Base-by-base conservation (phyloP, 2,888 invertebrate species). In the Himalopsyche japonica region DNA sequence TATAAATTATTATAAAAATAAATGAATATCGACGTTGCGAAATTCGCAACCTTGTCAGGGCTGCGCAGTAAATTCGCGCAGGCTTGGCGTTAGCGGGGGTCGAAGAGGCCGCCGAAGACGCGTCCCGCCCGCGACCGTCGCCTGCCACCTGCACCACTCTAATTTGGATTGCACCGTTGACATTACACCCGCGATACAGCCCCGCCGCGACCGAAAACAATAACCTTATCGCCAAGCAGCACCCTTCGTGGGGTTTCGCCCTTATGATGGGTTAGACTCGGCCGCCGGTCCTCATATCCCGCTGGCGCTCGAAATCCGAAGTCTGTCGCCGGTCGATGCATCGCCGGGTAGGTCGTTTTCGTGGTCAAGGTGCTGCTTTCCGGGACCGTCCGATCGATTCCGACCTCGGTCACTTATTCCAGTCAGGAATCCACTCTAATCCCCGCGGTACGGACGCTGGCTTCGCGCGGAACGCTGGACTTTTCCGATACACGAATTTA, bases 81-180 rank as follows among this genome's bases (percentile, higher is more conserved):
- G 20, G 10, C 20, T 2, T 10, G 8, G 20, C 57, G 43, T 20
- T 57, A 57, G 57, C 57, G 57, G 57, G 57, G 57, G 20, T 57
- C 15, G 57, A 57, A 57, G 57, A 57, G 57, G 57, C 57, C 57
- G 88, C 88, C 88, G 88, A 89, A 88, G 89, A 89, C 87, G 84
- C 88, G 88, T 88, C 88, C 89, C 89, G 89, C 89, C 89, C 88
- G 88, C 87, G 87, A 85, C 86, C 88, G 87, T 88, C 88, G 77
- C 86, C 87, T 87, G 87, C 87, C 79, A 80, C 82, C 82, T 78
- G 83, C 80, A 82, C 27, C 83, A 84, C 81, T 81, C 70, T 78
- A 70, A 84, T 81, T 77, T 81, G 80, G 82, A 80, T 78, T 57
- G 83, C 83, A 48, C 81, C 84, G 84, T 82, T 32, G 82, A 15